phyloP scores from a whole-genome alignment of 2,113 vertebrate species.

The Oceanodroma tethys region DNA sequence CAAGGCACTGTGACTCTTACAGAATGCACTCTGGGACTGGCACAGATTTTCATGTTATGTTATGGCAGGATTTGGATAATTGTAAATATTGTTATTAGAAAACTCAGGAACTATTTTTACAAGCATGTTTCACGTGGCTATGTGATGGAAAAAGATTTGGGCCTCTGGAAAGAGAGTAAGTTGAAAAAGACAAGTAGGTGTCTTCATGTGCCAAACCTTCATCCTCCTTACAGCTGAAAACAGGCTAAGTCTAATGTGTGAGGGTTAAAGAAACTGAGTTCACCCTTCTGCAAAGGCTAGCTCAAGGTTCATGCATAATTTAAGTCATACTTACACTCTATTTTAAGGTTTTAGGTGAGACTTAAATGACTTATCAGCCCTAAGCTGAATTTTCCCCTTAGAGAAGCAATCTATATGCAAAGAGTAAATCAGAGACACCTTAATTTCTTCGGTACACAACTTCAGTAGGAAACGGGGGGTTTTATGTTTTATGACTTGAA shows the following conservation, averaged over 20 bases:
- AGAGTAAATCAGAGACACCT: background rate
- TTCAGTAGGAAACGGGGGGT: background rate
- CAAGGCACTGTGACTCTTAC: background rate
- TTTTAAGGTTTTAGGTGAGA: constrained; percentile 27
- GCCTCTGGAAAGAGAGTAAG: background rate
- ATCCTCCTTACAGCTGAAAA: background rate
- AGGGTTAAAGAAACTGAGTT: background rate
- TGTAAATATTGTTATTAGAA: background rate
- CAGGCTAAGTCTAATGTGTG: background rate
- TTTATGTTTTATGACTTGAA: constrained; percentile 22
- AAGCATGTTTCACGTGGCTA: background rate
- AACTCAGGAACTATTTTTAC: background rate
- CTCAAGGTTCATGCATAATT: constrained; percentile 16
- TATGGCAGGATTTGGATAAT: background rate
- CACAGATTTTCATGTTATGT: background rate
- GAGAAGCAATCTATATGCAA: constrained; percentile 28
- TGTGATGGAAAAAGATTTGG: background rate
- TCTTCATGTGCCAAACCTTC: background rate
- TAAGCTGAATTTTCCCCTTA: background rate
- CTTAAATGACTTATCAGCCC: background rate
- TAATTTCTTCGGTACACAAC: background rate
- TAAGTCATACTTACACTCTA: background rate
- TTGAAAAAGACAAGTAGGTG: background rate
- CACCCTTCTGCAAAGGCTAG: background rate
- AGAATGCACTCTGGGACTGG: background rate